phyloP scores from a whole-genome alignment of 2,113 vertebrate genomes.

The Phaethornis superciliosus region DNA sequence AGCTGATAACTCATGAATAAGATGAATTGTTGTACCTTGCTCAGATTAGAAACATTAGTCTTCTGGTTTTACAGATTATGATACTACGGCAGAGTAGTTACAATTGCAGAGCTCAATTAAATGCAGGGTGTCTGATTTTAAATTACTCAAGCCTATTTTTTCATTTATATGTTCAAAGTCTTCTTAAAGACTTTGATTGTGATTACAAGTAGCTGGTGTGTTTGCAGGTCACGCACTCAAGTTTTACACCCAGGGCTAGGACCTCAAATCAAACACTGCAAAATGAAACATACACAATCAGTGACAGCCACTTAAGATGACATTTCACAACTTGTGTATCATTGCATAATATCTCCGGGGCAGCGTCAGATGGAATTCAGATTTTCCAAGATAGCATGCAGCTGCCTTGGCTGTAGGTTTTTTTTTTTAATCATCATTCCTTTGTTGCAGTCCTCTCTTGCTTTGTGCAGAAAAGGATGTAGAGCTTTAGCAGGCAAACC shows the following conservation, averaged over 20 bases:
- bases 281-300: background rate
- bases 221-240: background rate
- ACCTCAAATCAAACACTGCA: background rate
- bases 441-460: background rate
- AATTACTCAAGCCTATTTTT: background rate
- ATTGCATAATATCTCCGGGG: background rate
- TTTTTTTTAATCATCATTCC: background rate
- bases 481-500: background rate
- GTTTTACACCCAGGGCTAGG: background rate
- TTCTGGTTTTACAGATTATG: background rate
- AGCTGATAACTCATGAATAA: background rate
- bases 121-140: background rate
- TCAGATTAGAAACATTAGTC: background rate
- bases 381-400: background rate
- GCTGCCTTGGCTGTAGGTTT: background rate
- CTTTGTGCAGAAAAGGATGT: background rate
- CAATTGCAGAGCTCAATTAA: background rate
- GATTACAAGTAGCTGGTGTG: background rate
- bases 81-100: background rate
- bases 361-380: background rate
- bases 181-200: background rate
- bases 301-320: background rate
- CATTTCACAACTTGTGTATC: background rate
- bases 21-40: background rate
- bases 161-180: background rate